Base-by-base conservation (phyloP, 2,113 vertebrate genomes). In the Acanthisitta chloris region DNA sequence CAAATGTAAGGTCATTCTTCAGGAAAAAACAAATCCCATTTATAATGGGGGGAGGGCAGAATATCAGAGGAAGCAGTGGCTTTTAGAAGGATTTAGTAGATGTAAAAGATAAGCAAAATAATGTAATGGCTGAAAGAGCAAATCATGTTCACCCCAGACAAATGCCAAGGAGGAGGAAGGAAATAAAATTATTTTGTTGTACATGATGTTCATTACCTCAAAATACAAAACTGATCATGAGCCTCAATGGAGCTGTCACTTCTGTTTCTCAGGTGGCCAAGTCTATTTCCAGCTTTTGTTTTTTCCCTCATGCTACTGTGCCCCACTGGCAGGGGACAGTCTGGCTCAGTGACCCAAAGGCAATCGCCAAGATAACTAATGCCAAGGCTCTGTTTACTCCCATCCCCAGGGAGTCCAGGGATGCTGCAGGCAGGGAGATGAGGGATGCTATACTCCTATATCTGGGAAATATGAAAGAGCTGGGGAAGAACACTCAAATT, bases 1-100 rank as follows among this genome's bases (percentile, higher is more conserved):
- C 28, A 84, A 34, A 70, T 54, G 12, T 55, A 72, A 91, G 70
- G 61, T 82, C 78, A 92, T 70, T 80, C 65, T 94, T 69, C 54
- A 87, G 29, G 17, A 92, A 62, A 90, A 89, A 80, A 78, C n/a
- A 95, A 87, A 88, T 62, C 29, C 46, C 59, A 34, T 82, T 93
- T 70, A 45, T n/a, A 70, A 77, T 28, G 34, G 3, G 16, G 29
- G 15, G 12, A 19, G 3, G 15, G 42, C 21, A 29, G 51, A 67
- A 25, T 36, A 55, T 31, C 34, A 54, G 51, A 67, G 43, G 48
- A 77, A 92, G 58, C 28, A 54, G 34, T 51, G 49, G 26, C 29
- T 94, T 79, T 82, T 57, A 83, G 43, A n/a, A 64, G 24, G 57
- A 71, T 73, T 84, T 81, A 71, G n/a, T n/a, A 52, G 54, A 74